Evolutionary conservation across 2,888 invertebrate genomes (phyloP).

Genomic region (Mermis nigrescens): DNA sequence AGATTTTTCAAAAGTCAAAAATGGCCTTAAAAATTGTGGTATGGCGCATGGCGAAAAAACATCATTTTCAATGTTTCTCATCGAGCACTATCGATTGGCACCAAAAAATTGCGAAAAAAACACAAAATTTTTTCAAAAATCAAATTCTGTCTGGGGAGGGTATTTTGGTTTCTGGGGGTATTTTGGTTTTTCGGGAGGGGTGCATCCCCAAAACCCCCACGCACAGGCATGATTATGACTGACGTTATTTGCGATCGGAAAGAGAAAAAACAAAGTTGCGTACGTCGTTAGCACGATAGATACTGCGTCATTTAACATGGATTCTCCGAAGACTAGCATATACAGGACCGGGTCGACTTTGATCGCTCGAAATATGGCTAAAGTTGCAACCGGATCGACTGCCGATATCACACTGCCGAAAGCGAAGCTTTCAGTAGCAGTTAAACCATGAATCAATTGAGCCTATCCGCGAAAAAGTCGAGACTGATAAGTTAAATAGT

Average conservation of each 20-base stretch:
- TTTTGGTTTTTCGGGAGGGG: no score
- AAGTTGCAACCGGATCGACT: conserved; percentile 94
- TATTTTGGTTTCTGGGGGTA: no score
- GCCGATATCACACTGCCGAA: conserved; percentile 95
- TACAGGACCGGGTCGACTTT: conserved; percentile 91
- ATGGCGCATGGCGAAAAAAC: no score
- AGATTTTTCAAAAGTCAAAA: no score
- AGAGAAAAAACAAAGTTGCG: conserved; percentile 35
- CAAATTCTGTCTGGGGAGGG: no score
- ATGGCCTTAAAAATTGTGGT: no score
- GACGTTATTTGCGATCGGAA: conserved; percentile 4
- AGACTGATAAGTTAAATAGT: conserved; percentile 6
- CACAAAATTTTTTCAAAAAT: no score
- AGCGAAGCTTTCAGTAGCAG: conserved; percentile 90
- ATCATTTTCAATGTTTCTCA: no score
- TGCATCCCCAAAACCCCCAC: no score
- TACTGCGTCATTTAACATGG: conserved; percentile 90
- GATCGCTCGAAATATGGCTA: conserved; percentile 90
- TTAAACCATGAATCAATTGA: conserved; percentile 58
- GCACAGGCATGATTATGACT: neutral
- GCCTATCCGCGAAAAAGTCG: conserved; percentile 34
- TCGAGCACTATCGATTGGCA: no score
- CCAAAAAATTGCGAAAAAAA: no score
- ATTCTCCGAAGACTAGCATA: conserved; percentile 95
- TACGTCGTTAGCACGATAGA: conserved; percentile 91